These are phyloP conservation scores for Arvicanthis niloticus DNA, from an alignment of 2,113 vertebrate genomes.

Conservation along the genomic window DNA sequence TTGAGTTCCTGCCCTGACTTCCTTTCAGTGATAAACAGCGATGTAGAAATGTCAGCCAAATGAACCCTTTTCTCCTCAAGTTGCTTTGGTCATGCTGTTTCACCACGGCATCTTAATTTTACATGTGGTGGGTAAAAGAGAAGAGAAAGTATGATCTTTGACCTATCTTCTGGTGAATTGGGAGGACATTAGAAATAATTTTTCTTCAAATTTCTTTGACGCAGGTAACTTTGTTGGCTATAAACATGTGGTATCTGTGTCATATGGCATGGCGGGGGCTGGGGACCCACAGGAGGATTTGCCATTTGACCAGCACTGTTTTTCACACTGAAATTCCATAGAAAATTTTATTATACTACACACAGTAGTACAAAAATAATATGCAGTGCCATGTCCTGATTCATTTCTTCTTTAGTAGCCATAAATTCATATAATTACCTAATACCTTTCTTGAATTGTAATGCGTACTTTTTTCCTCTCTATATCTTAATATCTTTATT, in stretches of 20 bases:
- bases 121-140: neutral
- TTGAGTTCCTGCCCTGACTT: neutral
- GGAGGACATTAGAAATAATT: neutral
- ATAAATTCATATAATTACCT: conserved; percentile 28
- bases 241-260: neutral
- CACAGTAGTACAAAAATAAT: neutral
- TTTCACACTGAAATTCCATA: neutral
- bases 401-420: conserved; percentile 17
- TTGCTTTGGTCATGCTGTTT: neutral
- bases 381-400: neutral
- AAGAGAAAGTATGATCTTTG: neutral
- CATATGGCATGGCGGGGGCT: neutral
- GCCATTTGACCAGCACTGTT: neutral
- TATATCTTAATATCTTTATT: neutral
- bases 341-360: neutral
- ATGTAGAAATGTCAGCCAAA: neutral
- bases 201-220: conserved; percentile 15
- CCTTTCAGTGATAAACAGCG: neutral
- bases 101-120: neutral
- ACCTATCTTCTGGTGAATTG: neutral
- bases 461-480: neutral
- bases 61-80: neutral
- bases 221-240: neutral
- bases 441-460: neutral
- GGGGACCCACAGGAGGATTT: neutral